A percentile compares a stretch with the other conserved stretches of the same genome.
These are phyloP conservation scores for Mormyrus lacerda DNA, from an alignment of 2,113 vertebrate species.

Conservation along the genomic window DNA sequence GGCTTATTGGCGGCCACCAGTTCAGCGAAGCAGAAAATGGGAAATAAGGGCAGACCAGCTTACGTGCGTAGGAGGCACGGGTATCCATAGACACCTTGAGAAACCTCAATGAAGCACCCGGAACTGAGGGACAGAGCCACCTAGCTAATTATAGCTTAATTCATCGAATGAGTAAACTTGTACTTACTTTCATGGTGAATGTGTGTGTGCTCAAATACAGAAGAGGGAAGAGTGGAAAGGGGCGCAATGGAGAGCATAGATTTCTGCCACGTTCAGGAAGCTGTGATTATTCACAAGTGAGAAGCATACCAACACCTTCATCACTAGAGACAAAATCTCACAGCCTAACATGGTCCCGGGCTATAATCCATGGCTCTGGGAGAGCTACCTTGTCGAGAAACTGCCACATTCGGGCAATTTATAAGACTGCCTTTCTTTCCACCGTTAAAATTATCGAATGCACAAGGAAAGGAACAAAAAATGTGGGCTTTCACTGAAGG, in stretches of 20 bases:
- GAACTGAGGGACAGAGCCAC: conserved; percentile 7
- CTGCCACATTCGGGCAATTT: not conserved
- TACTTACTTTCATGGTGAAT: conserved; percentile 19
- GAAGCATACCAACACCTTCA: not conserved
- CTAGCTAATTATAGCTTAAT: conserved; percentile 35
- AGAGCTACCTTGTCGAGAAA: not conserved
- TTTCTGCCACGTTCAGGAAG: not conserved
- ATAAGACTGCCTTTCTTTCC: not conserved
- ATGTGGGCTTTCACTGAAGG: not conserved
- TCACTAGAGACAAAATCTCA: not conserved
- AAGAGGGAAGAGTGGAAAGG: not conserved
- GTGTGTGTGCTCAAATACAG: not conserved
- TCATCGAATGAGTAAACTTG: conserved; percentile 26
- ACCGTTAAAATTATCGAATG: not conserved
- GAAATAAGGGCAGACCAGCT: conserved; percentile 31
- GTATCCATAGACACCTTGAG: conserved; percentile 26
- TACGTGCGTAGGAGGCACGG: conserved; percentile 23
- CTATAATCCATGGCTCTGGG: not conserved
- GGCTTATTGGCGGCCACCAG: conserved; percentile 36
- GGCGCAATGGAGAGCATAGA: not conserved
- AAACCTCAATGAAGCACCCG: conserved; percentile 19
- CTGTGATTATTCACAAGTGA: conserved; percentile 1
- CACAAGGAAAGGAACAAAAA: not conserved
- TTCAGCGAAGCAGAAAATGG: conserved; percentile 44
- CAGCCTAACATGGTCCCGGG: too few relatives aligned